Percentiles rank a stretch among this genome's conserved stretches.
Evolutionary conservation across 2,888 invertebrate genomes (phyloP).

Genomic region (Cryptus armator): DNA sequence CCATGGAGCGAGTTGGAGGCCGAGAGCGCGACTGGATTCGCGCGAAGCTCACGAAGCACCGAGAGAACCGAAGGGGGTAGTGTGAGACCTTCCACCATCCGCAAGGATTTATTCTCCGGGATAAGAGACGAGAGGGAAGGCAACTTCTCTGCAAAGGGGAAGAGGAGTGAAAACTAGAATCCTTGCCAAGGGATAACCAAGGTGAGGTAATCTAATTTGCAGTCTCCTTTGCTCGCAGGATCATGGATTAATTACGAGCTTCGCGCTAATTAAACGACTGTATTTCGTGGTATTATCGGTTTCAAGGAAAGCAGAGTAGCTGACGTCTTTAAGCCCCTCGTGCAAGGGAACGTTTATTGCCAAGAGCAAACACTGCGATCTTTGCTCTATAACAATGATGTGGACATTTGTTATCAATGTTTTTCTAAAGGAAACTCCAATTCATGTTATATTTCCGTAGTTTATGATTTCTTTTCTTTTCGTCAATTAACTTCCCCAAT

Average conservation of each 20-base stretch:
- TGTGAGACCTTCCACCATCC: neutral
- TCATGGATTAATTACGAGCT: constrained; percentile 16
- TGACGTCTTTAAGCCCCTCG: neutral
- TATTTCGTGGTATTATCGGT: constrained; percentile 12
- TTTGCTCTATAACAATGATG: neutral
- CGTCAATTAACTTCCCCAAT: neutral
- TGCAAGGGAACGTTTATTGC: neutral
- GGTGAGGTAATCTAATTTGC: constrained; percentile 22
- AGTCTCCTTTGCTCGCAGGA: constrained; percentile 9
- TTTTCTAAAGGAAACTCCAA: neutral
- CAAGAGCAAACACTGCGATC: neutral
- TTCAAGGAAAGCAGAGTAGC: neutral
- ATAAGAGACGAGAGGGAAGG: constrained; percentile 20
- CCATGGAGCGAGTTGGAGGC: constrained; percentile 30
- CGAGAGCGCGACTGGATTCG: constrained; percentile 9
- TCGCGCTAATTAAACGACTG: constrained; percentile 2
- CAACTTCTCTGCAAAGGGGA: constrained; percentile 9
- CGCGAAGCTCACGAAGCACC: constrained; percentile 18
- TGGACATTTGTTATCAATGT: neutral
- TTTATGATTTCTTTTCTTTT: too few species aligned
- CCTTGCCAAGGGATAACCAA: constrained; percentile 18
- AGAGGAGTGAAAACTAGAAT: neutral
- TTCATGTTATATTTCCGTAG: too few species aligned
- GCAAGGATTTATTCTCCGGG: constrained; percentile 42
- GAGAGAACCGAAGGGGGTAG: neutral